Evolutionary conservation across 1,140 invertebrate species (phyloP).

Genomic region (Tetranychus cinnabarinus): DNA sequence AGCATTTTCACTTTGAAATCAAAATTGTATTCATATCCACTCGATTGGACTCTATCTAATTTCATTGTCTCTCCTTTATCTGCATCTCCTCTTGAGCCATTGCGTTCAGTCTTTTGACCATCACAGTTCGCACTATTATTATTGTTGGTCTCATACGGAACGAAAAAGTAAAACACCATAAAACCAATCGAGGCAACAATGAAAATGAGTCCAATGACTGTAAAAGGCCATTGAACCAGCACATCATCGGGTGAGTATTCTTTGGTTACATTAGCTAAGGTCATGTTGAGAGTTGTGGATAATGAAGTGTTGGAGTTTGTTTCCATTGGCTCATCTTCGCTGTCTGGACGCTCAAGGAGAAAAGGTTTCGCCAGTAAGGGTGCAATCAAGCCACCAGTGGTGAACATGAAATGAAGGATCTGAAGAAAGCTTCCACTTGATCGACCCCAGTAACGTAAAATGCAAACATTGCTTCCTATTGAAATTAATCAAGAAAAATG

Average conservation of each 20-base stretch:
- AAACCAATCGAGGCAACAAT: not conserved
- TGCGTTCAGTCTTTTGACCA: no score
- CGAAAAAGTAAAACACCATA: not conserved
- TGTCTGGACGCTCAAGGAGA: slow-evolving; percentile 1
- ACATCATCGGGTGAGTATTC: not conserved
- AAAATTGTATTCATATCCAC: no score
- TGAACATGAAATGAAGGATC: slow-evolving; percentile 27
- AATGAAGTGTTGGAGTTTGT: not conserved
- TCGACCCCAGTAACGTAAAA: slow-evolving; percentile 21
- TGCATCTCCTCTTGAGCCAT: no score
- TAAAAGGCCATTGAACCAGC: not conserved
- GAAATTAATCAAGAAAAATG: no score
- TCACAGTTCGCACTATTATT: no score
- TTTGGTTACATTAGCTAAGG: not conserved
- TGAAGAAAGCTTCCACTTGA: slow-evolving; percentile 27
- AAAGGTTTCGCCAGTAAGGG: slow-evolving; percentile 25
- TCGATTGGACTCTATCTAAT: no score
- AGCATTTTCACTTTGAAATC: no score
- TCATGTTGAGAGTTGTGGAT: no score
- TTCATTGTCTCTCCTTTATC: no score
- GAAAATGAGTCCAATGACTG: not conserved
- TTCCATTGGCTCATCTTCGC: no score
- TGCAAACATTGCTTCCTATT: no score
- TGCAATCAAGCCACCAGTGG: slow-evolving; percentile 26
- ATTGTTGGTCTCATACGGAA: not conserved